Evolutionary conservation across 2,113 vertebrate genomes (phyloP).

Genomic region (Fregetta grallaria): DNA sequence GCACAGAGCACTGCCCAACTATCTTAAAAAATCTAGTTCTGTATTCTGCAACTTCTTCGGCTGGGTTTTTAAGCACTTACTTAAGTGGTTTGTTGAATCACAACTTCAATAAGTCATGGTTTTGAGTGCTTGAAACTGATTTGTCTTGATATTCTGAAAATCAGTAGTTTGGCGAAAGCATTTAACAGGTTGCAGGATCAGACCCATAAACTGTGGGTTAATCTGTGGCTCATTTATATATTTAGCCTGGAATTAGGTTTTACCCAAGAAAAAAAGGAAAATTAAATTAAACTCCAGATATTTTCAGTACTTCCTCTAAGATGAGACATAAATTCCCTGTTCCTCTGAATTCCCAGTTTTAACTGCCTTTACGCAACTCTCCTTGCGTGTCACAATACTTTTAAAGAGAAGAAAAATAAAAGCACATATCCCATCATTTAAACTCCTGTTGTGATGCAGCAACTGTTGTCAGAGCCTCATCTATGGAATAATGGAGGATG

Average conservation of each 20-base stretch:
- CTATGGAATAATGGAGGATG: constrained; percentile 44
- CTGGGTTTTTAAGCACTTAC: background rate
- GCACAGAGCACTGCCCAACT: background rate
- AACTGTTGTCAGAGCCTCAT: constrained; percentile 36
- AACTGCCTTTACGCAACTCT: constrained; percentile 3
- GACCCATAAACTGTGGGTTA: constrained; percentile 10
- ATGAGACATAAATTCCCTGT: background rate
- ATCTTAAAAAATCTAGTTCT: background rate
- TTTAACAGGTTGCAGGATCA: constrained; percentile 16
- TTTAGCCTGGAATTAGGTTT: background rate
- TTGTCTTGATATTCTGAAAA: background rate
- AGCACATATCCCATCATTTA: background rate
- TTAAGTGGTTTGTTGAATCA: background rate
- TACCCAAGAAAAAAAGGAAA: background rate
- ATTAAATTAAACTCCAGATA: background rate
- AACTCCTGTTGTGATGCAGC: constrained; percentile 17
- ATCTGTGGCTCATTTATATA: background rate
- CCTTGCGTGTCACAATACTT: constrained; percentile 2
- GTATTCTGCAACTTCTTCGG: background rate
- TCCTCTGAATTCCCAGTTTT: constrained; percentile 6
- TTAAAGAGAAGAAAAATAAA: constrained; percentile 34
- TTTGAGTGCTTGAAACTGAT: background rate
- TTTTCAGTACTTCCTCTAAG: constrained; percentile 26
- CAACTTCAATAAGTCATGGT: background rate
- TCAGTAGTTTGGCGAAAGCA: background rate